Base-by-base conservation (phyloP, 1,140 invertebrate species). In the Meloidogyne hapla region DNA sequence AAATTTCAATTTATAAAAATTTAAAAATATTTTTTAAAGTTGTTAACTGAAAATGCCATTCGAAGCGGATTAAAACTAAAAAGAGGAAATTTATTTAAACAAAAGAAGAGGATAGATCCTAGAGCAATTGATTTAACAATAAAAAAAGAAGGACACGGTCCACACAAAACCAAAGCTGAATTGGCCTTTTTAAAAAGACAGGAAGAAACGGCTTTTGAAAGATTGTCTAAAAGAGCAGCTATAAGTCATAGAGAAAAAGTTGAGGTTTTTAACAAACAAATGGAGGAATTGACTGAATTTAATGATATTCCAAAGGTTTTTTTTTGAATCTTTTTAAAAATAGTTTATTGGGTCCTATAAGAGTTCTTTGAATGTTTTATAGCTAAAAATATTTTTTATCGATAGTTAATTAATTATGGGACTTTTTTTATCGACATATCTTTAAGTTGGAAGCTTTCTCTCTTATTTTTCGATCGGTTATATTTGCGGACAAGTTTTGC, bases 221-320 rank as follows among this genome's bases (percentile, higher is more conserved):
- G 85, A 66, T 71, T 86, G 67, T 73, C 77, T 26, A 87, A 86
- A 48, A 82, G 83, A 63, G 86, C 85, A 9, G 80, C 79, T 23
- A 78, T 82, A 21, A 85, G 84, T 64, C 85, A 86, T 70, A 74
- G 81, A 40, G 85, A 86, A 68, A 84, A 84, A 26, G 83, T 86
- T 40, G 86, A 87, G 65, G 68, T 83, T 42, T 86, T 86, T 77
- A 86, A 86, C 74, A 80, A 85, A 69, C 78, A 86, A 26, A 80
- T 87, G 83, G 81, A 81, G 18, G 81, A 87, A 45, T 71, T 87
- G 15, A 85, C 84, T 26, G 85, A 86, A 67, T 87, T 86, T 75
- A 87, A 86, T 73, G 86, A 86, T 69, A 85, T 87, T 78, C 86
- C 84, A 21, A 86, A 86, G 72, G 85, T 86, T 33, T 61, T 15